phyloP scores from a whole-genome alignment of 2,113 vertebrate species.

The Rhea americana region DNA sequence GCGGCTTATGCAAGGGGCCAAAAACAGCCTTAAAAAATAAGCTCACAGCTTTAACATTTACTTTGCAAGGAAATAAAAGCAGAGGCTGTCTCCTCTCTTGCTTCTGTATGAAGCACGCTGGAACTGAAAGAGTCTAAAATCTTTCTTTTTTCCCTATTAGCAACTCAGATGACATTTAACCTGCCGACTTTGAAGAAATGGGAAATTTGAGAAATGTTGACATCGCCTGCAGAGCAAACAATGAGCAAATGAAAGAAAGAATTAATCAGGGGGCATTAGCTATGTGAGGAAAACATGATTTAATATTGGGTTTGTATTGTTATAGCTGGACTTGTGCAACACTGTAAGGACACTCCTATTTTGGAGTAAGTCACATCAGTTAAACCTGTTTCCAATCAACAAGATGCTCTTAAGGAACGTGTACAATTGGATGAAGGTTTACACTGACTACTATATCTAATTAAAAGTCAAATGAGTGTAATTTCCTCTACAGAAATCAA shows the following conservation, averaged over 20 bases:
- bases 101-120: not conserved
- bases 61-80: not conserved
- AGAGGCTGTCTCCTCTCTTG: not conserved
- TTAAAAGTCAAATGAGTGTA: conserved; percentile 57
- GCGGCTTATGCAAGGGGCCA: not conserved
- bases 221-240: not conserved
- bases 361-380: conserved; percentile 13
- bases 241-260: not conserved
- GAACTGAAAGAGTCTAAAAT: not conserved
- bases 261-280: not conserved
- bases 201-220: not conserved
- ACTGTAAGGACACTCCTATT: not conserved
- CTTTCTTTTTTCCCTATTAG: not conserved
- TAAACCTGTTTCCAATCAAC: conserved; percentile 44
- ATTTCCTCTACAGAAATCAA: conserved; percentile 47
- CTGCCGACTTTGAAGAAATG: not conserved
- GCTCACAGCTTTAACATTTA: not conserved
- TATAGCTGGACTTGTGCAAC: not conserved
- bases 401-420: conserved; percentile 37
- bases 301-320: not conserved
- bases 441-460: conserved; percentile 47
- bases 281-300: not conserved
- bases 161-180: not conserved
- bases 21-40: not conserved
- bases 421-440: conserved; percentile 52